Evolutionary conservation across 2,113 vertebrate species (phyloP).

Genomic region (Madoqua kirkii): DNA sequence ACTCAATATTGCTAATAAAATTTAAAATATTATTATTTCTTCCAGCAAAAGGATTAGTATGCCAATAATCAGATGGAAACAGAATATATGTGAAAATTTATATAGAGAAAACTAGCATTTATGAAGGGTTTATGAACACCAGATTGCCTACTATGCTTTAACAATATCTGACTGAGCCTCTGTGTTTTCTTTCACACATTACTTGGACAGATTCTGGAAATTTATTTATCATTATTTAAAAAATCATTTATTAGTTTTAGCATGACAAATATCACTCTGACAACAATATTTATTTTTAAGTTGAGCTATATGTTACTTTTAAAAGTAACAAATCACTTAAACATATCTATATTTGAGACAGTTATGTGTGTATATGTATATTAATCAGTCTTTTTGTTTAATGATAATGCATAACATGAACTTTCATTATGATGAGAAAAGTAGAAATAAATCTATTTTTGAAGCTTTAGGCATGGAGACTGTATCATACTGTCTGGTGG

Average conservation of each 20-base stretch:
- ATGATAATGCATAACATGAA: neutral
- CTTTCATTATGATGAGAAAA: neutral
- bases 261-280: neutral
- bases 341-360: neutral
- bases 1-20: neutral
- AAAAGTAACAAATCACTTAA: neutral
- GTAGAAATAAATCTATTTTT: neutral
- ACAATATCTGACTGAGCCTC: neutral
- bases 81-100: neutral
- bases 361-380: neutral
- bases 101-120: neutral
- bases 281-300: neutral
- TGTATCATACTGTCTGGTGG: neutral
- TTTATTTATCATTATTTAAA: neutral
- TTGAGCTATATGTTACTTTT: neutral
- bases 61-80: neutral
- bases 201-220: neutral
- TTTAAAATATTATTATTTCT: neutral
- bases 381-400: neutral
- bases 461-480: neutral
- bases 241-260: neutral
- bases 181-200: neutral
- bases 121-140: neutral
- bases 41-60: neutral
- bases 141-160: neutral